These are phyloP conservation scores for Cryptosula pallasiana DNA, from an alignment of 2,888 invertebrate genomes.

Conservation along the genomic window DNA sequence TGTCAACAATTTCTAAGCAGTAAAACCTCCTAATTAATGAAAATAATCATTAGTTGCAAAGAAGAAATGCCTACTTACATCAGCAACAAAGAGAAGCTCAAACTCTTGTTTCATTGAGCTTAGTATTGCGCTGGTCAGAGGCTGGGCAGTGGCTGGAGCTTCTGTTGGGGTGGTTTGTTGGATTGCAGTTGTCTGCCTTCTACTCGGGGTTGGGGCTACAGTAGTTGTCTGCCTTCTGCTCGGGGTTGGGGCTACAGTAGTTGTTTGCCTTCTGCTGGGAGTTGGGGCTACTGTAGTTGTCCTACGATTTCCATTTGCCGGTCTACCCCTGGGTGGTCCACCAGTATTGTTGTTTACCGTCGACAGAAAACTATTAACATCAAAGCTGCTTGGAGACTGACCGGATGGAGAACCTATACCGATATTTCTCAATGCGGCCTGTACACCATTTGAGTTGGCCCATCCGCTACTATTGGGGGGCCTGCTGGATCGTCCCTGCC, in stretches of 20 bases:
- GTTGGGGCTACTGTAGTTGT: not conserved
- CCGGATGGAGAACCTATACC: no score
- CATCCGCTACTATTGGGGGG: not conserved
- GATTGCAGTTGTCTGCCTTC: not conserved
- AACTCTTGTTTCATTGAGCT: not conserved
- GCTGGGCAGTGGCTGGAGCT: not conserved
- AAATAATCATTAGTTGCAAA: no score
- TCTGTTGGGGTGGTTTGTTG: not conserved
- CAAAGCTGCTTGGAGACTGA: not conserved
- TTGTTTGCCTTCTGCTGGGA: not conserved
- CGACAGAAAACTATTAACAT: not conserved
- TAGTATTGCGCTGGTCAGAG: not conserved
- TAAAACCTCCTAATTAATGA: not conserved
- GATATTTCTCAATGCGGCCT: not conserved
- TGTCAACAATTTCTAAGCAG: no score
- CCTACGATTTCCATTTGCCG: no score
- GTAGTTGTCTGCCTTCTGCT: not conserved
- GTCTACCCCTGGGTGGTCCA: no score
- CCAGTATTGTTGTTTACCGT: not conserved
- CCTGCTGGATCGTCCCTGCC: no score
- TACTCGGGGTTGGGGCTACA: not conserved
- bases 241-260: not conserved
- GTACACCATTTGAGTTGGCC: not conserved
- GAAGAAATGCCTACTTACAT: constrained; percentile 8
- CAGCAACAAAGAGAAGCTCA: not conserved